Conservation (phyloP, 2,113 vertebrate genomes). For the Rhea americana region DNA sequence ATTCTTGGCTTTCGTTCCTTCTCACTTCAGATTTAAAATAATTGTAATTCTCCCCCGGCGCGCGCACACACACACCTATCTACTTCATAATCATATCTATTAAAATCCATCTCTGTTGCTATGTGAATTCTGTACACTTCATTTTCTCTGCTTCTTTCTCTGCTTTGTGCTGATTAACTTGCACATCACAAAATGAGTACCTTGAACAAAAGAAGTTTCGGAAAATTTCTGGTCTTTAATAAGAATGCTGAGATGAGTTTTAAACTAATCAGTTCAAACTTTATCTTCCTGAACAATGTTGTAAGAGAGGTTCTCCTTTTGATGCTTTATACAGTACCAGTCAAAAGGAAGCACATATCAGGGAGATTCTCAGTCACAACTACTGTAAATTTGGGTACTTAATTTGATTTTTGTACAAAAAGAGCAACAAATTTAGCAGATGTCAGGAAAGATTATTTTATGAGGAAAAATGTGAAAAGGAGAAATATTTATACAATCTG, state of each 20-base stretch:
- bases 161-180: neutral
- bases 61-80: neutral
- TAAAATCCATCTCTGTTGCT: slow-evolving; percentile 51
- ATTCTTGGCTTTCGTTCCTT: slow-evolving; percentile 18
- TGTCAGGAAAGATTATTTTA: neutral
- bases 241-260: neutral
- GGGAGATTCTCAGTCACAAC: neutral
- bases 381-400: neutral
- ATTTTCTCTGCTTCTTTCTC: neutral
- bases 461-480: neutral
- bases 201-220: neutral
- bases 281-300: neutral
- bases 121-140: slow-evolving; percentile 7
- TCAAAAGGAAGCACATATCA: neutral
- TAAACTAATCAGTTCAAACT: neutral
- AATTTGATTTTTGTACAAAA: neutral
- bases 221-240: neutral
- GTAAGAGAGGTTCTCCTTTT: neutral
- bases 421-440: neutral
- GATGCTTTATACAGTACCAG: neutral
- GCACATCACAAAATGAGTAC: neutral
- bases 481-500: neutral
- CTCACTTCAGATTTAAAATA: slow-evolving; percentile 28
- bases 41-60: neutral
- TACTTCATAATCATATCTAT: slow-evolving; percentile 47